A percentile compares a stretch with the other conserved stretches of the same genome.
These are phyloP conservation scores for Drosophila mercatorum DNA, from an alignment of 2,888 invertebrate genomes.

Conservation along the genomic window DNA sequence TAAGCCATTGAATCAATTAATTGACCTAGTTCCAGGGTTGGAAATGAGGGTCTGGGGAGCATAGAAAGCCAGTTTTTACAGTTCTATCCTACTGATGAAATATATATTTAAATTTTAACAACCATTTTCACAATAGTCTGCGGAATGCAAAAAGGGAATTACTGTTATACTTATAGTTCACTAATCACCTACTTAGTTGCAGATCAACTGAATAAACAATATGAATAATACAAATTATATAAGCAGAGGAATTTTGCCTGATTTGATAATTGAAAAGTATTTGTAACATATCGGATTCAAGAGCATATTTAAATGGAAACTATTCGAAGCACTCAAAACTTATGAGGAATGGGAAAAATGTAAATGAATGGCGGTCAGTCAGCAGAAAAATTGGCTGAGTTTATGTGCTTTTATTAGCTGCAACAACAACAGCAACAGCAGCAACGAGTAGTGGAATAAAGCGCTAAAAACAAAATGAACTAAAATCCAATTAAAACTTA, in stretches of 20 bases:
- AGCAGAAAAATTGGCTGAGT: conserved; percentile 58
- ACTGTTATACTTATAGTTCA: background rate
- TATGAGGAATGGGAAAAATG: conserved; percentile 53
- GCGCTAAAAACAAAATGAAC: conserved; percentile 49
- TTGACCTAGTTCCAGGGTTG: too few species aligned
- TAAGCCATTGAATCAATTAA: too few species aligned
- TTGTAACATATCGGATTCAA: background rate
- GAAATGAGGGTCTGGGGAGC: too few species aligned
- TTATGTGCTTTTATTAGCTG: conserved; percentile 52
- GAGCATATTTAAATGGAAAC: conserved; percentile 26
- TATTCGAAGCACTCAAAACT: conserved; percentile 40
- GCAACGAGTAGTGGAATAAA: conserved; percentile 16
- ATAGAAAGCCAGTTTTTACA: too few species aligned
- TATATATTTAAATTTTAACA: too few species aligned
- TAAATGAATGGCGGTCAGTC: conserved; percentile 58
- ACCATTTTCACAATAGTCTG: background rate
- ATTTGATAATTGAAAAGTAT: conserved; percentile 5
- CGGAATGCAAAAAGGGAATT: too few species aligned
- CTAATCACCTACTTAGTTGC: background rate
- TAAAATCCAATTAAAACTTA: conserved; percentile 75
- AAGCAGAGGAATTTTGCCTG: background rate
- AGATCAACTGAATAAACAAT: background rate
- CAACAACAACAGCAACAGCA: conserved; percentile 7
- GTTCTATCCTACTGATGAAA: too few species aligned
- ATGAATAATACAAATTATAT: background rate